Evolutionary conservation across 2,113 vertebrate genomes (phyloP).

Genomic region (Hippocampus zosterae): DNA sequence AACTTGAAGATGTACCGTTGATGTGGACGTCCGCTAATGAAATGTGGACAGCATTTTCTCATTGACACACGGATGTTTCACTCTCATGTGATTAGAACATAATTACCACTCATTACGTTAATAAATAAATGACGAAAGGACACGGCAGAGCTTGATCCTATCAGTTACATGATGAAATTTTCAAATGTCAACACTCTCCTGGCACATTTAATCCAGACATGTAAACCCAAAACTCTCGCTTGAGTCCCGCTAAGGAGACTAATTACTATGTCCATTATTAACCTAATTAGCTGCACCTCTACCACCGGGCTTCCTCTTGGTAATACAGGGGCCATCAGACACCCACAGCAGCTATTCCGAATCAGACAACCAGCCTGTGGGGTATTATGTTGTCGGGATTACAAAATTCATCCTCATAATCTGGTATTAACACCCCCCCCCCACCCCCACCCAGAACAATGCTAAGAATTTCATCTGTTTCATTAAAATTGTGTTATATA

Average conservation of each 20-base stretch:
- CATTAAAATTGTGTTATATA: slow-evolving; percentile 23
- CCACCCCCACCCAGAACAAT: no score
- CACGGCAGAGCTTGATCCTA: slow-evolving; percentile 12
- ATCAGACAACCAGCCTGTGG: slow-evolving; percentile 14
- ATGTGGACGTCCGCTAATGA: neutral
- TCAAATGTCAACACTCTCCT: slow-evolving; percentile 10
- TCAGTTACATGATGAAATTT: slow-evolving; percentile 20
- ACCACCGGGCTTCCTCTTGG: slow-evolving; percentile 15
- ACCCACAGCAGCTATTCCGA: slow-evolving; percentile 17
- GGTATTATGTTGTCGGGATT: slow-evolving; percentile 48
- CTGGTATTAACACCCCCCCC: slow-evolving; percentile 33
- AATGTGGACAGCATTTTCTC: slow-evolving; percentile 3
- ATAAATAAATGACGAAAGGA: slow-evolving; percentile 11
- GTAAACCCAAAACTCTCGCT: slow-evolving; percentile 39
- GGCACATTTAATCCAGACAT: slow-evolving; percentile 39
- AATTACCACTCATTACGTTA: slow-evolving; percentile 17
- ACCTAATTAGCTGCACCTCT: slow-evolving; percentile 54
- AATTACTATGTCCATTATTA: slow-evolving; percentile 44
- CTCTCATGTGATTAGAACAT: slow-evolving; percentile 19
- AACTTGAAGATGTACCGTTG: neutral
- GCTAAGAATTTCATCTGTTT: slow-evolving; percentile 31
- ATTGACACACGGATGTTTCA: neutral
- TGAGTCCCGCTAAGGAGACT: slow-evolving; percentile 38
- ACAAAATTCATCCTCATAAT: slow-evolving; percentile 41
- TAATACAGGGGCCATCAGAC: slow-evolving; percentile 9